Base-by-base conservation (phyloP, 2,888 invertebrate species). In the Rhogogaster chlorosoma region DNA sequence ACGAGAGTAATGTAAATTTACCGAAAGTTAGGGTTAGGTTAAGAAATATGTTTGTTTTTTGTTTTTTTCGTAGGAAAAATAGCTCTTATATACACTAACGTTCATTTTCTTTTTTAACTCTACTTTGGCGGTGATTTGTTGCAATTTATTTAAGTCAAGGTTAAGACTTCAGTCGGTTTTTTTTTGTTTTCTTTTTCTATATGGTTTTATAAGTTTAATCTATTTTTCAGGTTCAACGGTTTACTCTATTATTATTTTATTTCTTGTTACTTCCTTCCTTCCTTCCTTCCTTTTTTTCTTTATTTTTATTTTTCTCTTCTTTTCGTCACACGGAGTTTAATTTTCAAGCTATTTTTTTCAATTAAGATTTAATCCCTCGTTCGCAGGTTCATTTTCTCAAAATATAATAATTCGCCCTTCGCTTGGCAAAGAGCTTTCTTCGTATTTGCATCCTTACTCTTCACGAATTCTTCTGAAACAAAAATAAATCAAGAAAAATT, bases 51-150 rank as follows among this genome's bases (percentile, higher is more conserved):
- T 83, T 38, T 83, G 45, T 80, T 57, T 57, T 80, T 80, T 53
- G n/a, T 77, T 29, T 32, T 57, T 90, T 89, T 91, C 92, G 91
- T 92, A 90, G 91, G 92, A 92, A 91, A 88, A 89, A 89, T 90
- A 89, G 87, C 88, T 89, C 89, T 83, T 87, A 80, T 87, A 85
- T 85, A 73, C 85, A 85, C 83, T 84, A 75, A 45, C 78, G 36
- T 70, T 61, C 67, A 61, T 80, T 73, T 86, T 85, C 77, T 78
- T 84, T 84, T 85, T 83, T 78, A 89, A 86, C 87, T 88, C 85
- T 85, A 86, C 85, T 86, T 86, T 86, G 86, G 83, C 86, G 87
- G 86, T 86, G 83, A 86, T 85, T 77, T 75, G 86, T 85, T 85
- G 84, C 86, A 49, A 71, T 86, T 64, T 85, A 82, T 82, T 86